Evolutionary conservation across 2,888 invertebrate species (phyloP).

Genomic region (Caenorhabditis angaria): DNA sequence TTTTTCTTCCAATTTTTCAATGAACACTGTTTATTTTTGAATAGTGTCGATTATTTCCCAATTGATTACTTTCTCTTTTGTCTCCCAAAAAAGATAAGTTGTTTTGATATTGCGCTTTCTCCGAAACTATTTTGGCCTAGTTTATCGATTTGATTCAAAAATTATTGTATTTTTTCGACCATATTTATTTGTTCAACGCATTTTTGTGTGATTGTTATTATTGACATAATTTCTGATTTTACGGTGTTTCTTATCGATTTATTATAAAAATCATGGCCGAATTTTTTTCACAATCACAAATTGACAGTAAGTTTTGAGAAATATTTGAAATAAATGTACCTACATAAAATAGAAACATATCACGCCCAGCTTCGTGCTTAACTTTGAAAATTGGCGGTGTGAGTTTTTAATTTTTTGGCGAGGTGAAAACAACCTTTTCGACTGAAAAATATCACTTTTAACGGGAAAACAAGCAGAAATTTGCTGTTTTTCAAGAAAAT

Average conservation of each 20-base stretch:
- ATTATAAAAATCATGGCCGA: slow-evolving; percentile 13
- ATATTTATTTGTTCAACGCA: not conserved
- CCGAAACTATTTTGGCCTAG: not conserved
- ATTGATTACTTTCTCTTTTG: slow-evolving; percentile 2
- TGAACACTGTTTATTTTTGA: not conserved
- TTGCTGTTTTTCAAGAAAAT: no score
- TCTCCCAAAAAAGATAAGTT: not conserved
- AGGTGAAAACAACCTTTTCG: no score
- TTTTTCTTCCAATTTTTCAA: no score
- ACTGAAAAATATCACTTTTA: no score
- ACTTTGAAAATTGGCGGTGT: no score
- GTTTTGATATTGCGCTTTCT: no score
- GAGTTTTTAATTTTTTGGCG: no score
- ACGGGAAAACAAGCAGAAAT: no score
- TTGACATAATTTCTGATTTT: not conserved
- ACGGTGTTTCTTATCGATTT: slow-evolving; percentile 5
- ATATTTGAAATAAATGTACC: not conserved
- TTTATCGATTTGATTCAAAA: not conserved
- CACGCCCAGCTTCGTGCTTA: no score
- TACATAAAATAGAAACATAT: not conserved
- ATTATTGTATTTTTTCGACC: not conserved
- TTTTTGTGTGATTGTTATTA: not conserved
- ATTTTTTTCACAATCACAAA: slow-evolving; percentile 46
- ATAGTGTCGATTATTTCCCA: not conserved
- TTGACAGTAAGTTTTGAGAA: slow-evolving; percentile 44